Percentiles rank a stretch among this genome's conserved stretches.
Conservation (phyloP, 2,113 vertebrate species). For the Arvicanthis niloticus region DNA sequence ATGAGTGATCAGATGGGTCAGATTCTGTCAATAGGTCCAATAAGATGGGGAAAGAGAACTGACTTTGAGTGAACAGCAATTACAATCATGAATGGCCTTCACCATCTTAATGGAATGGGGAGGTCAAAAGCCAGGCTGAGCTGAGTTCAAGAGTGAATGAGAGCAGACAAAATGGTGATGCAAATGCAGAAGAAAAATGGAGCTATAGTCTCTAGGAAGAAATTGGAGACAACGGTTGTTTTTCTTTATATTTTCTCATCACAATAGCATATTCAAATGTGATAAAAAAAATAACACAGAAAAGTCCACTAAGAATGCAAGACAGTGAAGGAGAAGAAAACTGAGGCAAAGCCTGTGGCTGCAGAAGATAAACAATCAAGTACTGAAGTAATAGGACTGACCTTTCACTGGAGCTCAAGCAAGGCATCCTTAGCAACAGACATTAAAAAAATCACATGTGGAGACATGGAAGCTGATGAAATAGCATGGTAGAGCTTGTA, state of each 20-base stretch:
- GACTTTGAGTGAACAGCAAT: conserved; percentile 30
- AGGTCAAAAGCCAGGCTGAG: conserved; percentile 21
- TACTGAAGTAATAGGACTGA: background rate
- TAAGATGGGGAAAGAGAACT: background rate
- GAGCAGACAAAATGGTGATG: background rate
- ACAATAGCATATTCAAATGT: background rate
- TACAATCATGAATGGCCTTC: conserved; percentile 32
- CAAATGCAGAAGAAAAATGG: conserved; percentile 34
- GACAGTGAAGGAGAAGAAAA: background rate
- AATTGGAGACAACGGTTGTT: background rate
- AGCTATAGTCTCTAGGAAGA: background rate
- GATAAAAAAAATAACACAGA: background rate
- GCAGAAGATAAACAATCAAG: background rate
- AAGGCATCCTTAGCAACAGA: background rate
- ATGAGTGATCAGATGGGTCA: background rate
- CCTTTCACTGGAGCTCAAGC: background rate
- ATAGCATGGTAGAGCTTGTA: background rate
- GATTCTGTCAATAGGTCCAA: background rate
- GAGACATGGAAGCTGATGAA: background rate
- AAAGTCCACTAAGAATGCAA: background rate
- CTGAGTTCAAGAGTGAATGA: conserved; percentile 2
- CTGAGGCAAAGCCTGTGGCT: background rate
- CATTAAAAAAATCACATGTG: background rate
- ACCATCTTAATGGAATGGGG: background rate
- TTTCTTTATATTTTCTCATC: background rate